A percentile compares a stretch with the other conserved stretches of the same genome.
These are phyloP conservation scores for Macaca nemestrina DNA, from an alignment of 2,113 vertebrate species.

Conservation along the genomic window DNA sequence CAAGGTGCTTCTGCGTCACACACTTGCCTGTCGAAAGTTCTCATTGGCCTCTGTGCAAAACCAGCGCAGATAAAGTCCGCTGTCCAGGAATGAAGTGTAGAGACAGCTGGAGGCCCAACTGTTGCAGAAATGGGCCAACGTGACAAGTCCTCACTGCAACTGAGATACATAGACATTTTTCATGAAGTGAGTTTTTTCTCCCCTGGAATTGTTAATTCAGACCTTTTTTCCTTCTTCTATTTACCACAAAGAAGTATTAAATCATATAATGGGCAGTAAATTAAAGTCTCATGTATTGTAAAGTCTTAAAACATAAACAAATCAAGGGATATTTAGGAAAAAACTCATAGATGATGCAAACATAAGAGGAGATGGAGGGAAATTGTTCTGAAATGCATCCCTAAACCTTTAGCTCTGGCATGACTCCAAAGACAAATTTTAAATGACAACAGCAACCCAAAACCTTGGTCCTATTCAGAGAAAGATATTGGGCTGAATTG, in stretches of 20 bases:
- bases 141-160: too few species aligned
- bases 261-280: neutral
- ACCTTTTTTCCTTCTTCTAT: neutral
- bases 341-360: neutral
- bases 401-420: neutral
- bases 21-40: neutral
- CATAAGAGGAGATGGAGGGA: neutral
- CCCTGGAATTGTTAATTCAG: neutral
- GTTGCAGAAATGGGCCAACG: neutral
- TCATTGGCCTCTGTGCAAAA: neutral
- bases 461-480: neutral
- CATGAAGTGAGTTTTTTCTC: neutral
- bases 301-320: slow-evolving; percentile 19
- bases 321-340: neutral
- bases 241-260: neutral
- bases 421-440: neutral
- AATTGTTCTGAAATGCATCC: neutral
- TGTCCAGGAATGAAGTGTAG: fast-evolving
- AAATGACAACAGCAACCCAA: neutral
- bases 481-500: neutral
- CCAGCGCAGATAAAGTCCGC: neutral
- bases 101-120: neutral
- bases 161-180: neutral
- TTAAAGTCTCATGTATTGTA: neutral
- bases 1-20: neutral